Evolutionary conservation across 2,113 vertebrate species (phyloP).

Genomic region (Mellivora capensis): DNA sequence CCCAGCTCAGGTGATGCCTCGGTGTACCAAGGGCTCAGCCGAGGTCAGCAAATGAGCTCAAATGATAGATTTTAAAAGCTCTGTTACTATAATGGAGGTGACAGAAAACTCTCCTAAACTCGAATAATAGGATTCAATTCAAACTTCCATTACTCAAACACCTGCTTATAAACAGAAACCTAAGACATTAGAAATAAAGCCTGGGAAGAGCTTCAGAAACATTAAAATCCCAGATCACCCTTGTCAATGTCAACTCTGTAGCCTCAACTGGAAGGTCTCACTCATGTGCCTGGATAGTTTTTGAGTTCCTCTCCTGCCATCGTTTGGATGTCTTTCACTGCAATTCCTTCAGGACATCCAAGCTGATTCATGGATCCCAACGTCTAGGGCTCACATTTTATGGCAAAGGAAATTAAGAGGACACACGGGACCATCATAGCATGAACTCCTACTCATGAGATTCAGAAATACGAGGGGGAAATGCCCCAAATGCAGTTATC

Average conservation of each 20-base stretch:
- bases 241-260: not conserved
- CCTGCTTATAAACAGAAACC: not conserved
- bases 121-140: not conserved
- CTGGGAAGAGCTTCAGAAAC: not conserved
- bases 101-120: not conserved
- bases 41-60: conserved; percentile 5
- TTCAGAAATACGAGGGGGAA: not conserved
- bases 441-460: not conserved
- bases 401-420: not conserved
- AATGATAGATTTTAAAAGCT: not conserved
- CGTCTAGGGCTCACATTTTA: not conserved
- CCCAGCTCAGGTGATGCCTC: not conserved
- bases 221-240: not conserved
- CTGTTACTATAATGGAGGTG: not conserved
- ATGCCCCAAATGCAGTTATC: not conserved
- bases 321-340: not conserved
- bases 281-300: not conserved
- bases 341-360: not conserved
- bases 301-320: not conserved
- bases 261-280: not conserved
- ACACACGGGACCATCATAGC: not conserved
- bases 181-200: not conserved
- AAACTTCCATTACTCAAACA: not conserved
- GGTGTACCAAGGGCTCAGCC: not conserved
- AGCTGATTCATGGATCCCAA: not conserved